These are phyloP conservation scores for Malaclemys terrapin DNA, from an alignment of 2,113 vertebrate genomes.

Conservation along the genomic window DNA sequence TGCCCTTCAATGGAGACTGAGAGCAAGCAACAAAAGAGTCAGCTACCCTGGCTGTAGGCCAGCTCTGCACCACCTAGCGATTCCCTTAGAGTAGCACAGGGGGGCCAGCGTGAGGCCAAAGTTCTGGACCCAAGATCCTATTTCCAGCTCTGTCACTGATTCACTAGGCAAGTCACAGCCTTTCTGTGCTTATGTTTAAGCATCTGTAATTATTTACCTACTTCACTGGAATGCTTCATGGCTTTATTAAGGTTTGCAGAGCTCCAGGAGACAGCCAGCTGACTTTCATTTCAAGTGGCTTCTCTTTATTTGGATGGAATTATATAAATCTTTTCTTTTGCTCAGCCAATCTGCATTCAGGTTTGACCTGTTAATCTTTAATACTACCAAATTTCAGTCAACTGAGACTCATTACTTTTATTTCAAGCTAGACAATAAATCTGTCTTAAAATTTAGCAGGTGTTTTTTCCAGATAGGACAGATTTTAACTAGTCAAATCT, in stretches of 20 bases:
- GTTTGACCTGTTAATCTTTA: background rate
- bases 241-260: background rate
- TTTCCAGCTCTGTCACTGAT: background rate
- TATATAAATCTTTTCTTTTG: background rate
- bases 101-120: background rate
- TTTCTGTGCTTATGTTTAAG: background rate
- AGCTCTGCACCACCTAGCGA: background rate
- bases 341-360: background rate
- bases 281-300: background rate
- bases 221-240: background rate
- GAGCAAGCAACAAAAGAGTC: background rate
- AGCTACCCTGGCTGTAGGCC: background rate
- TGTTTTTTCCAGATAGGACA: background rate
- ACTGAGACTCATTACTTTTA: accelerated
- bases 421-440: background rate
- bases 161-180: background rate
- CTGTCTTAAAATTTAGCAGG: background rate
- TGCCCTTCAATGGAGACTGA: background rate
- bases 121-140: background rate
- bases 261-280: background rate
- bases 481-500: background rate
- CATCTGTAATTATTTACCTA: background rate
- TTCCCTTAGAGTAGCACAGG: background rate
- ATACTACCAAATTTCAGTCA: accelerated
- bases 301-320: background rate